Conservation (phyloP, 2,797 vertebrate species). For the Sardinella longiceps region DNA sequence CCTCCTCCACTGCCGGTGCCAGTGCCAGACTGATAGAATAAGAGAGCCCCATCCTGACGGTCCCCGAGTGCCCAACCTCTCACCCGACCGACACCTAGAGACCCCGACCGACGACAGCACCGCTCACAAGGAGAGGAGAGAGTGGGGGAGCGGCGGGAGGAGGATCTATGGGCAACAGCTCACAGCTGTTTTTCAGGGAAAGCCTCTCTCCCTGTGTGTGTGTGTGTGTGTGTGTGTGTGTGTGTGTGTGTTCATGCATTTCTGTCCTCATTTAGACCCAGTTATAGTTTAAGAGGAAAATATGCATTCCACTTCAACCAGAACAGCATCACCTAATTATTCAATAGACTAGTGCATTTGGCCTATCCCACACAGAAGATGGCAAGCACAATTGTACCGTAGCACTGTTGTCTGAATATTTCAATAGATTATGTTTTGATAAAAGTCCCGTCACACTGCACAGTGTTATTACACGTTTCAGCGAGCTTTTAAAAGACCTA, state of each 20-base stretch:
- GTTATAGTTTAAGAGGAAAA: not conserved
- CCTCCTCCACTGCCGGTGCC: too few species aligned
- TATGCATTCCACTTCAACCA: not conserved
- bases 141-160: not conserved
- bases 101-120: not conserved
- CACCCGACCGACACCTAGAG: not conserved
- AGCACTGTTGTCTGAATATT: too few species aligned
- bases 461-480: too few species aligned
- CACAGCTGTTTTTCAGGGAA: not conserved
- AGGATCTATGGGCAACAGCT: not conserved
- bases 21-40: slow-evolving; percentile 21
- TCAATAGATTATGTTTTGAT: too few species aligned
- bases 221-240: not conserved
- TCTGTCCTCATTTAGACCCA: not conserved
- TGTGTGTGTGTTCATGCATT: not conserved
- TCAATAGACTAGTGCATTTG: too few species aligned
- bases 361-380: too few species aligned
- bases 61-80: not conserved
- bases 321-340: not conserved
- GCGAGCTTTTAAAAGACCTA: too few species aligned
- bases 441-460: too few species aligned
- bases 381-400: too few species aligned
- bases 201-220: not conserved
- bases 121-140: not conserved
- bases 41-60: not conserved